Conservation (phyloP, 2,797 vertebrate genomes). For the Halcyon badia region DNA sequence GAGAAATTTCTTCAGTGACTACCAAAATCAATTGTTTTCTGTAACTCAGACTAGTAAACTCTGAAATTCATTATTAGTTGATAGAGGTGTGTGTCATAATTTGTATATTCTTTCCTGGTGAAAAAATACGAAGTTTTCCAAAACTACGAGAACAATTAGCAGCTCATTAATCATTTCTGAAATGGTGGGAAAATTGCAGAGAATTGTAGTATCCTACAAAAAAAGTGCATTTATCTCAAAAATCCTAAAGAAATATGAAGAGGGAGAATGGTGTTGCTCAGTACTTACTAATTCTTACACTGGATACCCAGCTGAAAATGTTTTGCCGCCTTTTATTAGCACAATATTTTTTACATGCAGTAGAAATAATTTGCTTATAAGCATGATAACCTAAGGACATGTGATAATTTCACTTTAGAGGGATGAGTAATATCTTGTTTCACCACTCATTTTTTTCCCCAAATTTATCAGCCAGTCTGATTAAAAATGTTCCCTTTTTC, state of each 20-base stretch:
- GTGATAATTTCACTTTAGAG: neutral
- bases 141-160: neutral
- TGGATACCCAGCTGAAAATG: neutral
- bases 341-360: neutral
- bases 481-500: neutral
- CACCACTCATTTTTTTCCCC: neutral
- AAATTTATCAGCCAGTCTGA: neutral
- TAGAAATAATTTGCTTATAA: neutral
- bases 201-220: neutral
- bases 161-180: neutral
- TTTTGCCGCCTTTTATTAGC: neutral
- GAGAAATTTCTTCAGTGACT: neutral
- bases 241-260: neutral
- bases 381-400: neutral
- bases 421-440: neutral
- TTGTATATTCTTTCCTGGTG: neutral
- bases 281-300: neutral
- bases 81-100: neutral
- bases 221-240: neutral
- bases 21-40: neutral
- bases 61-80: neutral
- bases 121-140: neutral
- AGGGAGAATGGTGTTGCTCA: neutral
- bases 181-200: neutral
- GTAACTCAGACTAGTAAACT: neutral